A percentile compares a stretch with the other conserved stretches of the same genome.
Evolutionary conservation across 2,888 invertebrate genomes (phyloP).

Genomic region (Taphrorychus bicolor): DNA sequence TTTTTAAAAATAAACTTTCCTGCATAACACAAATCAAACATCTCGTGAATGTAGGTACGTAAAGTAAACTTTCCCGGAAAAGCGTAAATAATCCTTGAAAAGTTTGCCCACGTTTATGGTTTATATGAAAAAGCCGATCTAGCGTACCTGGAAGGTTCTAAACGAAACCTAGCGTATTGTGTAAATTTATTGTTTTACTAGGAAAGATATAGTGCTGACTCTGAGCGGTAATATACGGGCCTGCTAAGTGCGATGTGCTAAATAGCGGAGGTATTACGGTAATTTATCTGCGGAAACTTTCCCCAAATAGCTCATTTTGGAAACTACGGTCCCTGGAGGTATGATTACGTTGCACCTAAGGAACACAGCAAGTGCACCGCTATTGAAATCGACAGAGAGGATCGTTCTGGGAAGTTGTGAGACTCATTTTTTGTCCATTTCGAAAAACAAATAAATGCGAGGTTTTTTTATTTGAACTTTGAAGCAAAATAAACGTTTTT

Average conservation of each 20-base stretch:
- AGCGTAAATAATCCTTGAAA: constrained; percentile 2
- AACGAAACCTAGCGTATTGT: constrained; percentile 1
- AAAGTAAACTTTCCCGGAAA: neutral
- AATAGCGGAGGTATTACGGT: neutral
- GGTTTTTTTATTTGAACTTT: too few species aligned
- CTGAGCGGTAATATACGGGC: neutral
- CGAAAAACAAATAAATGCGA: too few species aligned
- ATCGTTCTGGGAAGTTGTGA: too few species aligned
- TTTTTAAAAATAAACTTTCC: too few species aligned
- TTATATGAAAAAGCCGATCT: constrained; percentile 3
- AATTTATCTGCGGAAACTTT: neutral
- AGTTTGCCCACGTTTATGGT: constrained; percentile 4
- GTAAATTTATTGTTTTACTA: neutral
- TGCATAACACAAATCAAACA: too few species aligned
- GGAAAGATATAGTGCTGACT: constrained; percentile 4
- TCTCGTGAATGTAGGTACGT: too few species aligned
- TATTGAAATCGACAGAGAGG: neutral
- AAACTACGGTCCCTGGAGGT: neutral
- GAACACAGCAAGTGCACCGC: neutral
- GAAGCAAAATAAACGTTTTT: too few species aligned
- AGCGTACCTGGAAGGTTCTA: neutral
- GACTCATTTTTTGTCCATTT: too few species aligned
- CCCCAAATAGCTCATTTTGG: neutral
- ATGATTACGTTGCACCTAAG: neutral
- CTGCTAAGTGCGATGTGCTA: neutral